A percentile compares a stretch with the other conserved stretches of the same genome.
Evolutionary conservation across 1,140 invertebrate species (phyloP).

Genomic region (Trachymyrmex cornetzi): DNA sequence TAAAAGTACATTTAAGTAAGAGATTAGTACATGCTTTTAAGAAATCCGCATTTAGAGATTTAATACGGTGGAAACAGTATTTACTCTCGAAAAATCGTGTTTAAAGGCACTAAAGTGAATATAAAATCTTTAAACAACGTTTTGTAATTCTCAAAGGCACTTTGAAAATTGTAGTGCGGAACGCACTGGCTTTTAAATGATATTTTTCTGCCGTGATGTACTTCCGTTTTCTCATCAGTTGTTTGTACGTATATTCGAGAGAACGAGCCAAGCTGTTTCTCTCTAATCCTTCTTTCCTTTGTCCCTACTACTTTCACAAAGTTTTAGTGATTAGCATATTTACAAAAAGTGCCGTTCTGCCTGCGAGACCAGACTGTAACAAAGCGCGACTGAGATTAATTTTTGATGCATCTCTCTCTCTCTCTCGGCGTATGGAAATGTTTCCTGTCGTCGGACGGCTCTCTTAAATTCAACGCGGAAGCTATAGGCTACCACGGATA

Average conservation of each 20-base stretch:
- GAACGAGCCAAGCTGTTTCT: background rate
- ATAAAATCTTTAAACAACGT: constrained; percentile 21
- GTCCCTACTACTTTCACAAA: constrained; percentile 27
- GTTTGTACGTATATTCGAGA: background rate
- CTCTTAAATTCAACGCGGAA: constrained; percentile 56
- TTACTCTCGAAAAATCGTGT: background rate
- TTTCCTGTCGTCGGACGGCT: background rate
- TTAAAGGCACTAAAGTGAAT: background rate
- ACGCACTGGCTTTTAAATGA: constrained; percentile 23
- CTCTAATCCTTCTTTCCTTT: constrained; percentile 30
- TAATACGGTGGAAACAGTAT: background rate
- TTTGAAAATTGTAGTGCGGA: background rate
- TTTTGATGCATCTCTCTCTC: constrained; percentile 51
- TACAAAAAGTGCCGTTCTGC: constrained; percentile 61
- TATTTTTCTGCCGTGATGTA: background rate
- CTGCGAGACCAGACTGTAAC: constrained; percentile 29
- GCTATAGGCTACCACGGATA: background rate
- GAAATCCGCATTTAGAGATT: constrained; percentile 7
- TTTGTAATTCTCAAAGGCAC: constrained; percentile 14
- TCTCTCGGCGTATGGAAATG: constrained; percentile 19
- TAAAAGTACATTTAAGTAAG: background rate
- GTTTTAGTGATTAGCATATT: constrained; percentile 66
- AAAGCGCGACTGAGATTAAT: constrained; percentile 51
- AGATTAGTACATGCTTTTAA: background rate
- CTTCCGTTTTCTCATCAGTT: background rate